Conservation (phyloP, 2,113 vertebrate species). For the Macrotus californicus region DNA sequence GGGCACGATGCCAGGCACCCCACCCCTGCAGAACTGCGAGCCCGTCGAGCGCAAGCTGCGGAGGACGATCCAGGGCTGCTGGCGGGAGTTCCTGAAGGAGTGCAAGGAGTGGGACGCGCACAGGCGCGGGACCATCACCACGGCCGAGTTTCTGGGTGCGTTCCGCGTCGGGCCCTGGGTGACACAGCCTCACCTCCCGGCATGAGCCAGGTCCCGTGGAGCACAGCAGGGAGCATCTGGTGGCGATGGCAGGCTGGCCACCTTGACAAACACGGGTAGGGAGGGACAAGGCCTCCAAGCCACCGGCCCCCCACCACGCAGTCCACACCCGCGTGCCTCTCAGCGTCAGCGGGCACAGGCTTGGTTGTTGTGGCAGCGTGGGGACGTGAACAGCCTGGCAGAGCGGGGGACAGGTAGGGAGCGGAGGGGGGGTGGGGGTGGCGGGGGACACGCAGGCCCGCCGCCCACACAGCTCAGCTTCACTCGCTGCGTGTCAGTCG, state of each 20-base stretch:
- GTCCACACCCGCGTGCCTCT: fast-evolving
- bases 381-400: not conserved
- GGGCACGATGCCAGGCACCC: fast-evolving
- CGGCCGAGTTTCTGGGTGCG: slow-evolving; percentile 77
- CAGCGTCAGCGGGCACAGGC: fast-evolving
- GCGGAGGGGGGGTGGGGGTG: fast-evolving
- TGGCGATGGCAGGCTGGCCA: not conserved
- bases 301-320: fast-evolving
- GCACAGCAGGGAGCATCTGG: fast-evolving
- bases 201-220: fast-evolving
- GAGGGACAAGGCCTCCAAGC: fast-evolving
- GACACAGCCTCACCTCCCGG: fast-evolving
- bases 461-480: fast-evolving
- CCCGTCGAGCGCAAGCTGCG: slow-evolving; percentile 74
- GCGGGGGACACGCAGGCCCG: fast-evolving
- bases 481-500: fast-evolving
- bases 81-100: slow-evolving; percentile 77
- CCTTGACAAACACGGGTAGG: fast-evolving
- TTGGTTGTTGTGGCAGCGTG: fast-evolving
- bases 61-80: slow-evolving; percentile 72
- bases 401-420: not conserved
- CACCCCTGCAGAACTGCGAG: slow-evolving; percentile 64
- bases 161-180: fast-evolving
- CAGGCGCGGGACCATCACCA: slow-evolving; percentile 71
- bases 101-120: slow-evolving; percentile 75